phyloP scores from a whole-genome alignment of 2,888 invertebrate genomes.

The Trichopria drosophilae region DNA sequence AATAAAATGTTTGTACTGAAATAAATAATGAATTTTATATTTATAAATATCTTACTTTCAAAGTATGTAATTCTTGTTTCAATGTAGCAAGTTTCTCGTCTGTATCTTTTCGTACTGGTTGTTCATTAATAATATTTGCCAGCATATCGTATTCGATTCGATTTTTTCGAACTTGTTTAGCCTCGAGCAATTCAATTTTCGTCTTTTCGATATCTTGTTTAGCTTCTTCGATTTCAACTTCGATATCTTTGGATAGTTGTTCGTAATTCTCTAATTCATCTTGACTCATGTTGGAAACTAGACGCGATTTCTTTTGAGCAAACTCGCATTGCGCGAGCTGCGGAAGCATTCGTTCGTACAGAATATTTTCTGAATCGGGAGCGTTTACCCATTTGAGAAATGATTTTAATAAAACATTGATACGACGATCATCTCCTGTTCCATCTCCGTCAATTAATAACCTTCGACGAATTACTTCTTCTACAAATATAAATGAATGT shows the following conservation, averaged over 20 bases:
- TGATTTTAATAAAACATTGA: slow-evolving; percentile 82
- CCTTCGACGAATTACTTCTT: slow-evolving; percentile 90
- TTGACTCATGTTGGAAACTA: slow-evolving; percentile 80
- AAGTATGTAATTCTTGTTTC: slow-evolving; percentile 71
- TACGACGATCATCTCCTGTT: slow-evolving; percentile 89
- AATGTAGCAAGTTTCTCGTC: slow-evolving; percentile 70
- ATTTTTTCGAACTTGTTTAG: slow-evolving; percentile 86
- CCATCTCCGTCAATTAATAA: slow-evolving; percentile 96
- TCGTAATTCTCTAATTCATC: slow-evolving; percentile 83
- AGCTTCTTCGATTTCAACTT: slow-evolving; percentile 77
- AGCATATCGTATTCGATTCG: slow-evolving; percentile 90
- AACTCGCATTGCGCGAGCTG: slow-evolving; percentile 87
- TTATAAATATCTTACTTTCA: slow-evolving; percentile 57
- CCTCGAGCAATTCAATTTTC: slow-evolving; percentile 78
- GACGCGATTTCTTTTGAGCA: slow-evolving; percentile 80
- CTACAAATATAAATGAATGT: too few relatives aligned
- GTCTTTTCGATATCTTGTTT: slow-evolving; percentile 80
- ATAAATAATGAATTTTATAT: not conserved
- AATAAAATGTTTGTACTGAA: not conserved
- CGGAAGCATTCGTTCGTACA: slow-evolving; percentile 78
- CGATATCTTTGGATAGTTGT: slow-evolving; percentile 74
- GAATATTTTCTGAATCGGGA: slow-evolving; percentile 59
- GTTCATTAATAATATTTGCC: slow-evolving; percentile 86
- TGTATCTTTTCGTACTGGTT: slow-evolving; percentile 85
- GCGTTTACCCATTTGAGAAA: slow-evolving; percentile 79